Evolutionary conservation across 2,113 vertebrate species (phyloP), one percentile per base, ranked within the genome.

Genomic region (Corapipo altera): DNA sequence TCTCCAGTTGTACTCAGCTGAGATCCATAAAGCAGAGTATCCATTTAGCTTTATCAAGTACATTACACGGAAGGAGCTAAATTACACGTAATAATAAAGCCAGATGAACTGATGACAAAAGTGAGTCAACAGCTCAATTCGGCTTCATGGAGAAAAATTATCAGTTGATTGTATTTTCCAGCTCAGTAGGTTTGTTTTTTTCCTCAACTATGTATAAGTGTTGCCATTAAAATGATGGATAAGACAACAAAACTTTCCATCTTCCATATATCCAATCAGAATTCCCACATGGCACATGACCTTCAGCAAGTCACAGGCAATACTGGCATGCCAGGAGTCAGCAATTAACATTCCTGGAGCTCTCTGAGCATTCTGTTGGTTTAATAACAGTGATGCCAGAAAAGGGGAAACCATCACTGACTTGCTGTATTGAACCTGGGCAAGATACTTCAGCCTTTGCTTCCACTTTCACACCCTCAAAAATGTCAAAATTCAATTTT

Each of bases 271-370:
- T 74, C 33, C 27, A 64, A 1, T 9, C 33, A 15, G 46, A 65
- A 9, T 5, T 81, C 51, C 28, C 48, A 74, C 0, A 1, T 4
- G 28, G 26, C 51, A 27, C 3, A 14, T 0, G 0, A 48, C 28
- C 32, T 28, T 32, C 24, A 91, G 41, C 65, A 39, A 39, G 15
- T 66, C 64, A 32, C 35, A 37, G 10, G 48, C 51, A 76, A 15
- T 32, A 35, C 1, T 66, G 70, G 11, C 54, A 48, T 12, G 11
- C 35, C 13, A 23, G 0, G 2, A 61, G 21, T 55, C 35, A 70
- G 26, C n/a, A 74, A 4, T 15, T 66, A 44, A n/a, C 9, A 23
- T 27, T 49, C 61, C 51, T 58, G 23, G 5, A 74, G 69, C 1
- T 1, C 57, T 73, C 55, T 43, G 26, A 87, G 59, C 15, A 66